Evolutionary conservation across 2,113 vertebrate species (phyloP), one percentile per base, ranked within the genome.

Genomic region (Pachypanchax playfairii): DNA sequence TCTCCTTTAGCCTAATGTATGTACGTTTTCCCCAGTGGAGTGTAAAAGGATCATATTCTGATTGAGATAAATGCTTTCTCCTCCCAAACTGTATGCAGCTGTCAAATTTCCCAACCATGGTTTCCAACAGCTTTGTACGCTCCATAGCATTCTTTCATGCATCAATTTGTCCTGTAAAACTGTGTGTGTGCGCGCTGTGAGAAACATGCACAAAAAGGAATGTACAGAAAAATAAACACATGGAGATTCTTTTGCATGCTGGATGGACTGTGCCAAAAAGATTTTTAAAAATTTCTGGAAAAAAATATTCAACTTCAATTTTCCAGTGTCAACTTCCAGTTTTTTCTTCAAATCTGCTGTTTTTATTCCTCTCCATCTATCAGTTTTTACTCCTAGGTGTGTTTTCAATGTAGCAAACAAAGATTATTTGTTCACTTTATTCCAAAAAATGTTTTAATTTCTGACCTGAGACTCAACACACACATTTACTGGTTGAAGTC

Each of bases 31-130:
- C 53, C 56, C 29, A 24, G 20, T 56, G 18, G 77, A 42, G 53
- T 49, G 14, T 59, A 47, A 63, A 74, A n/a, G 58, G 31, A 71
- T 79, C 46, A 50, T 57, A 77, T 70, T 56, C 31, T 11, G 21
- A 52, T 48, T 49, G 25, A 57, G 57, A 44, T 29, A 48, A 55
- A 69, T 47, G 28, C 1, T 60, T 29, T 65, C 44, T 68, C 43
- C 26, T 25, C 67, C 58, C 50, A 70, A 78, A 74, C 52, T 24
- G 43, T 70, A 77, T 56, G 55, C 77, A 83, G 81, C 77, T 81
- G 82, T 82, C 54, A 71, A 26, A 67, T 71, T 62, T 65, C 33
- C 54, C 55, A 56, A 54, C 70, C 54, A 44, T 31, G 39, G 64
- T 65, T 51, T 29, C 51, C 58, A 57, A 73, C 43, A 59, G 62